A percentile compares a stretch with the other conserved stretches of the same genome.
Evolutionary conservation across 1,140 invertebrate species (phyloP).

Genomic region (Panonychus citri): DNA sequence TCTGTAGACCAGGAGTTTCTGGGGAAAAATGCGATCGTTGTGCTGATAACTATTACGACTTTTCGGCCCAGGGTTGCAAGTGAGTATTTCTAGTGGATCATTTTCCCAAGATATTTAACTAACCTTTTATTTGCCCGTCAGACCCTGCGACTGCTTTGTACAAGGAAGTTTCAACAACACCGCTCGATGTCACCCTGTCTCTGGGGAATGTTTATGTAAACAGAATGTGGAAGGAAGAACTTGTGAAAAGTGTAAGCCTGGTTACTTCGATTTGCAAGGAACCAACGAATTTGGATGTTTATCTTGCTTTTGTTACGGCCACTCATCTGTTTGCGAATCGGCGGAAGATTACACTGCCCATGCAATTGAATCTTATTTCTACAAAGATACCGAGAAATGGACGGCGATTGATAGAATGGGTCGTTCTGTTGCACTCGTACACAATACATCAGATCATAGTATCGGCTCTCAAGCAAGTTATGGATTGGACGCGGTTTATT

Average conservation of each 20-base stretch:
- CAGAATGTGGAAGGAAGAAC: constrained; percentile 82
- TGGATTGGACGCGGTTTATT: constrained; percentile 50
- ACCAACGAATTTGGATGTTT: constrained; percentile 86
- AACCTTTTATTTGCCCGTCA: background rate
- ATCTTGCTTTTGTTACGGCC: constrained; percentile 93
- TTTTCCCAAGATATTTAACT: background rate
- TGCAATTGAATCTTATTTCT: constrained; percentile 25
- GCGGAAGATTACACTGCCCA: constrained; percentile 55
- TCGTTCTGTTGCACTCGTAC: background rate
- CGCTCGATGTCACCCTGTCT: constrained; percentile 48
- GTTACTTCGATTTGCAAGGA: constrained; percentile 72
- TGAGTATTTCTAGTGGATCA: constrained; percentile 9
- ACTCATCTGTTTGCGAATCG: constrained; percentile 69
- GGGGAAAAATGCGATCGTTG: constrained; percentile 29
- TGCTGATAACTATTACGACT: constrained; percentile 64
- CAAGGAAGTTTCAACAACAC: background rate
- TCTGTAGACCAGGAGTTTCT: constrained; percentile 30
- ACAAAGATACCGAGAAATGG: constrained; percentile 47
- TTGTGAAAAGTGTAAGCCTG: constrained; percentile 82
- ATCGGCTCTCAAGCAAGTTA: constrained; percentile 40
- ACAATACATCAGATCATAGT: constrained; percentile 20
- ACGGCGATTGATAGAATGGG: constrained; percentile 37
- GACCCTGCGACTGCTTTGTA: background rate
- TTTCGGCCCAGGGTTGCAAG: constrained; percentile 36
- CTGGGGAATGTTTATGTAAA: constrained; percentile 65